phyloP scores from a whole-genome alignment of 1,140 invertebrate genomes.

The Pteromalus puparum region DNA sequence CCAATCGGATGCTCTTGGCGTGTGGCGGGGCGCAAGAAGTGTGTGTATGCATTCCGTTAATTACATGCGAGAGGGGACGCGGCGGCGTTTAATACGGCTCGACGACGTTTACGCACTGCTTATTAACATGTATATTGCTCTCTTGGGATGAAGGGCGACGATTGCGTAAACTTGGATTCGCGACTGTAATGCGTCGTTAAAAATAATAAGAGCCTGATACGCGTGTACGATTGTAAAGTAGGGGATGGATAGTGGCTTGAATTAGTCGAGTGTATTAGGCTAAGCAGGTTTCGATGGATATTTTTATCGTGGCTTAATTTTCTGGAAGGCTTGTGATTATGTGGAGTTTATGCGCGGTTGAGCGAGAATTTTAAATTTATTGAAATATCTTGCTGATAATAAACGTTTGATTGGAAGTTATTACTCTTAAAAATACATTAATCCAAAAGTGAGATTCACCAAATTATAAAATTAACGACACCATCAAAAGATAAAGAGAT shows the following conservation, averaged over 20 bases:
- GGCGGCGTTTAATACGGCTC: constrained; percentile 2
- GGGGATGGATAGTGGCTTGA: neutral
- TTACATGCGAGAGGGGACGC: neutral
- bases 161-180: neutral
- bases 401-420: no score
- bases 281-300: neutral
- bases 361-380: no score
- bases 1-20: neutral
- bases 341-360: no score
- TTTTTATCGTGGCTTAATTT: neutral
- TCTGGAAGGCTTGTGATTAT: no score
- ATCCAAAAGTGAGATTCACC: no score
- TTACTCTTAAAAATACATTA: no score
- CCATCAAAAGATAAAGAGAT: constrained; percentile 21
- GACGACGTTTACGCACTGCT: neutral
- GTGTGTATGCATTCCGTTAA: neutral
- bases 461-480: neutral
- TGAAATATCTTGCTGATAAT: neutral
- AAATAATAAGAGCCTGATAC: constrained; percentile 18
- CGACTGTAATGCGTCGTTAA: neutral
- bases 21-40: no score
- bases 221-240: neutral
- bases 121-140: constrained; percentile 14
- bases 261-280: no score
- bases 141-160: no score